A percentile compares a stretch with the other conserved stretches of the same genome.
Conservation (phyloP, 2,888 invertebrate genomes). For the Clivina fossor region DNA sequence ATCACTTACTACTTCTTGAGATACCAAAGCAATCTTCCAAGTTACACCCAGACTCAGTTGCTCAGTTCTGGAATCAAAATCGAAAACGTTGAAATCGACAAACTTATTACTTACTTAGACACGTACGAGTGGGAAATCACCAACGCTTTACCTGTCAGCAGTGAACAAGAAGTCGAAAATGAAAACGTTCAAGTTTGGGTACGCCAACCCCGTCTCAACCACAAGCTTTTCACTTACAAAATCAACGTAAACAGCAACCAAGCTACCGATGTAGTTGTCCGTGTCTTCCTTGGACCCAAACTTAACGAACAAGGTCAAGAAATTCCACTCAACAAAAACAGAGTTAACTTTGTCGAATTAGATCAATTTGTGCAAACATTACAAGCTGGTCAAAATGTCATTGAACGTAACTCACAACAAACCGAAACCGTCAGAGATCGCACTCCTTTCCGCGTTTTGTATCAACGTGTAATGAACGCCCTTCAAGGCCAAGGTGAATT, state of each 20-base stretch:
- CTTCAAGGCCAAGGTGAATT: conserved; percentile 57
- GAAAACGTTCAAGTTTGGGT: conserved; percentile 57
- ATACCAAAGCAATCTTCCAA: conserved; percentile 61
- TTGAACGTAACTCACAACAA: conserved; percentile 68
- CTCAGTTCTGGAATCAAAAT: conserved; percentile 63
- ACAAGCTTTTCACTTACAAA: conserved; percentile 66
- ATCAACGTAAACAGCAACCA: conserved; percentile 63
- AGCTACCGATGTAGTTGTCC: conserved; percentile 60
- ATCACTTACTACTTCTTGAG: conserved; percentile 60
- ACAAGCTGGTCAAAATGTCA: conserved; percentile 64
- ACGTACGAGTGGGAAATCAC: conserved; percentile 64
- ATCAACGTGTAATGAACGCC: conserved; percentile 64
- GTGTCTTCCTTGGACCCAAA: conserved; percentile 71
- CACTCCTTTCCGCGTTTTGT: conserved; percentile 64
- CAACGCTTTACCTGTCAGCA: conserved; percentile 55
- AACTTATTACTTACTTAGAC: conserved; percentile 70
- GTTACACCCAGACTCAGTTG: conserved; percentile 65
- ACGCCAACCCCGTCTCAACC: conserved; percentile 70
- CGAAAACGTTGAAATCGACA: conserved; percentile 64
- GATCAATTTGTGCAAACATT: conserved; percentile 64
- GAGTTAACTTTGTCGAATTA: conserved; percentile 63
- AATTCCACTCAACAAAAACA: conserved; percentile 58
- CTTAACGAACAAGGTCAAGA: conserved; percentile 61
- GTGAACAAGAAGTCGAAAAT: conserved; percentile 54
- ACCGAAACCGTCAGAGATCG: conserved; percentile 65